Evolutionary conservation across 2,113 vertebrate species (phyloP).

Genomic region (Neogale vison): DNA sequence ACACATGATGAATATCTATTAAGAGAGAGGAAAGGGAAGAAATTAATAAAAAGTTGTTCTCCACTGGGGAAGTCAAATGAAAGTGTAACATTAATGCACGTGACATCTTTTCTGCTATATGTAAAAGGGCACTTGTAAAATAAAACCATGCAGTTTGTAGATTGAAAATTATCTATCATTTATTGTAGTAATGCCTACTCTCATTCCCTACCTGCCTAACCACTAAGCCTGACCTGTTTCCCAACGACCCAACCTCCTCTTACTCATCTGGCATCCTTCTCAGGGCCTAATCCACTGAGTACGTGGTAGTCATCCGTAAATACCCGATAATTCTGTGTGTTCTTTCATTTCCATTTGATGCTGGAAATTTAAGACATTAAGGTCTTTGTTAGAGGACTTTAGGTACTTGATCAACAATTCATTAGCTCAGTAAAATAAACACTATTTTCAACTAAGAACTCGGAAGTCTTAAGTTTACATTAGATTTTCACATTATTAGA

Average conservation of each 20-base stretch:
- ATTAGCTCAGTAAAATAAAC: neutral
- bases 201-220: neutral
- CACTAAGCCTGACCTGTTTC: neutral
- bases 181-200: neutral
- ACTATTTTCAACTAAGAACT: neutral
- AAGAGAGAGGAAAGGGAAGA: neutral
- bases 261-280: neutral
- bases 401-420: neutral
- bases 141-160: neutral
- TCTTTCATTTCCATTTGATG: neutral
- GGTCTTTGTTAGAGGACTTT: neutral
- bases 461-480: neutral
- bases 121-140: neutral
- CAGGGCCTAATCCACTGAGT: neutral
- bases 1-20: neutral
- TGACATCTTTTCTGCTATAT: neutral
- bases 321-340: rapidly evolving
- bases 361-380: neutral
- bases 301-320: neutral
- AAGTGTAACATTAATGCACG: neutral
- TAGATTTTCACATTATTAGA: neutral
- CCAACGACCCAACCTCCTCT: neutral
- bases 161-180: neutral
- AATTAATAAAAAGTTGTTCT: neutral
- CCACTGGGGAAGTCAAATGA: neutral